phyloP scores from a whole-genome alignment of 2,113 vertebrate species.

The Atlantisia rogersi region DNA sequence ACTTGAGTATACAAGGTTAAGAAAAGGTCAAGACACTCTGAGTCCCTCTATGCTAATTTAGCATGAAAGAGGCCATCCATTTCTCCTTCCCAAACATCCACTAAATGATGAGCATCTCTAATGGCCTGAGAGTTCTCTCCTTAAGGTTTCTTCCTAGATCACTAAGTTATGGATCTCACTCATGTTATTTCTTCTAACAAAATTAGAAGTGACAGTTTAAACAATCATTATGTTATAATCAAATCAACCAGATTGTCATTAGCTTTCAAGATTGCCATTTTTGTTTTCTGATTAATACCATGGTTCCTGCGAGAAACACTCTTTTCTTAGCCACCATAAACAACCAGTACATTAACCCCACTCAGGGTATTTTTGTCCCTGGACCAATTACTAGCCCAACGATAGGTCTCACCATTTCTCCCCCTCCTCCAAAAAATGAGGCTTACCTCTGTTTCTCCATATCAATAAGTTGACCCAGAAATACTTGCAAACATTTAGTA shows the following conservation, averaged over 20 bases:
- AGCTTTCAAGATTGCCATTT: constrained; percentile 24
- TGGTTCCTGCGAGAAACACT: constrained; percentile 56
- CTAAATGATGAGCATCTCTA: constrained; percentile 29
- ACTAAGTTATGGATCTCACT: constrained; percentile 20
- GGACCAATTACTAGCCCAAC: neutral
- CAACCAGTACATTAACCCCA: constrained; percentile 5
- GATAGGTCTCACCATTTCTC: neutral
- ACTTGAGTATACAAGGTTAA: constrained; percentile 1
- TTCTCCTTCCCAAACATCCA: constrained; percentile 26
- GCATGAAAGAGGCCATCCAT: constrained; percentile 29
- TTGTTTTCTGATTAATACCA: constrained; percentile 55
- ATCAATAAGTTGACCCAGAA: neutral
- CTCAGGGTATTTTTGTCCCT: neutral
- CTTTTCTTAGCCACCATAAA: neutral
- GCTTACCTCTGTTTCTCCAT: neutral
- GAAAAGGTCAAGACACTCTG: constrained; percentile 31
- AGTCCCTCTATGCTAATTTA: constrained; percentile 43
- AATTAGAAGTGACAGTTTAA: constrained; percentile 68
- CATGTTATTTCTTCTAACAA: constrained; percentile 40
- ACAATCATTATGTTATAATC: constrained; percentile 62
- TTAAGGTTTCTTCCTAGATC: neutral
- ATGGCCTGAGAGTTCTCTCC: constrained; percentile 31
- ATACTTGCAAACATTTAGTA: neutral
- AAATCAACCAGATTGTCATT: constrained; percentile 61
- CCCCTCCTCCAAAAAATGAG: neutral